Percentiles rank a stretch among this genome's conserved stretches.
Conservation (phyloP, 2,888 invertebrate genomes). For the Temnothorax unifasciatus region DNA sequence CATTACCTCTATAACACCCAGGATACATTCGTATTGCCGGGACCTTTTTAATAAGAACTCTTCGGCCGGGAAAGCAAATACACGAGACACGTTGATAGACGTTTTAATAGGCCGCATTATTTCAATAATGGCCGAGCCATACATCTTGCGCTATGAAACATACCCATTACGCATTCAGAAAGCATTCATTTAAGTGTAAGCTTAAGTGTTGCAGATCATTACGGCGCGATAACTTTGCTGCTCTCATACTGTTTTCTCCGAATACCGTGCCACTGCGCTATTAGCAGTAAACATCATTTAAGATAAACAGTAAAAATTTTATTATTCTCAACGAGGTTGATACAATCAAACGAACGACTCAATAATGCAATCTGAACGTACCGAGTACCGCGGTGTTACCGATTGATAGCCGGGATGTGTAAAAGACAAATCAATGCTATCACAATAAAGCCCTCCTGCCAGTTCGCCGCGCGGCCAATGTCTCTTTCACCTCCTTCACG, state of each 20-base stretch:
- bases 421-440: slow-evolving; percentile 61
- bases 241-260: slow-evolving; percentile 34
- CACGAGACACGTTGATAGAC: slow-evolving; percentile 55
- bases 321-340: not conserved
- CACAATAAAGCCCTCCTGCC: slow-evolving; percentile 23
- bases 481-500: slow-evolving; percentile 47
- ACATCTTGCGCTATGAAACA: slow-evolving; percentile 44
- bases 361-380: not conserved
- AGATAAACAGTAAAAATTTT: not conserved
- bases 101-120: slow-evolving; percentile 57
- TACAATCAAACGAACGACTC: not conserved
- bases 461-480: slow-evolving; percentile 5
- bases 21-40: slow-evolving; percentile 62
- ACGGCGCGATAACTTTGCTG: slow-evolving; percentile 15
- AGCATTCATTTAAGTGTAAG: slow-evolving; percentile 43
- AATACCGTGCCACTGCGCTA: slow-evolving; percentile 13
- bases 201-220: slow-evolving; percentile 49
- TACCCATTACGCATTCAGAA: slow-evolving; percentile 52
- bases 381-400: not conserved
- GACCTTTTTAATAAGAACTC: slow-evolving; percentile 52
- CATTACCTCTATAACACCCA: slow-evolving; percentile 72
- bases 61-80: slow-evolving; percentile 54
- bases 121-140: slow-evolving; percentile 49
- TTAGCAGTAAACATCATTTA: slow-evolving; percentile 3
- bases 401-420: slow-evolving; percentile 9